Base-by-base conservation (phyloP, 2,888 invertebrate genomes). In the Vannuccia rotundouncinata region DNA sequence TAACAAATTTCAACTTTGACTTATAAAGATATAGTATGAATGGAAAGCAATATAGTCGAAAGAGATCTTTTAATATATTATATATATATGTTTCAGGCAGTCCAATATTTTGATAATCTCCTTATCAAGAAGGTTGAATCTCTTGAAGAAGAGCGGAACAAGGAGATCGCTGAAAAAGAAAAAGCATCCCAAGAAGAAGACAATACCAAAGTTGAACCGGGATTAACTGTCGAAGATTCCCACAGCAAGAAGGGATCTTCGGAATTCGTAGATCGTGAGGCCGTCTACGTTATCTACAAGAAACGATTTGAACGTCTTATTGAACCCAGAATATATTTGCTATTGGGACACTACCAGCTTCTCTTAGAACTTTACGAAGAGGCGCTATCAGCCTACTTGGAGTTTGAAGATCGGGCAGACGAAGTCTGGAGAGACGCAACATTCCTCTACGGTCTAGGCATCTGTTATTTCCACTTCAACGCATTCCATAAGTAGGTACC, bases 331-430 rank as follows among this genome's bases (percentile, higher is more conserved):
- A 94, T 95, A 0, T 96, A 93, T 89, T 94, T 95, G 86, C 95
- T 95, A 89, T 90, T 98, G 79, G 98, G 98, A 0, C 97, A 98
- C 89, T 93, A 97, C 85, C 94, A 96, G 89, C 90, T 98, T 31
- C 90, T 98, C 0, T 90, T 96, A 25, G 95, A 95, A 88, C 95
- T 98, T 86, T 96, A 93, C 90, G 91, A 92, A 31, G 95, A 96
- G 93, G 97, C 98, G 1, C 91, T 97, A 90, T 97, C 97, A 27
- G 96, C 98, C 0, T 99, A 98, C 89, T 96, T 98, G 89, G 94
- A 94, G 83, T 88, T 84, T 82, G 86, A 84, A 81, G 83, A 85
- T 45, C 81, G 85, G 45, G 83, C 86, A 75, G 83, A 84, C 66
- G 85, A 86, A 28, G 82, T 85, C 80, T 87, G 86, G 86, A 87